These are phyloP conservation scores for Cyprinella venusta DNA, from an alignment of 2,797 vertebrate species.

Conservation along the genomic window DNA sequence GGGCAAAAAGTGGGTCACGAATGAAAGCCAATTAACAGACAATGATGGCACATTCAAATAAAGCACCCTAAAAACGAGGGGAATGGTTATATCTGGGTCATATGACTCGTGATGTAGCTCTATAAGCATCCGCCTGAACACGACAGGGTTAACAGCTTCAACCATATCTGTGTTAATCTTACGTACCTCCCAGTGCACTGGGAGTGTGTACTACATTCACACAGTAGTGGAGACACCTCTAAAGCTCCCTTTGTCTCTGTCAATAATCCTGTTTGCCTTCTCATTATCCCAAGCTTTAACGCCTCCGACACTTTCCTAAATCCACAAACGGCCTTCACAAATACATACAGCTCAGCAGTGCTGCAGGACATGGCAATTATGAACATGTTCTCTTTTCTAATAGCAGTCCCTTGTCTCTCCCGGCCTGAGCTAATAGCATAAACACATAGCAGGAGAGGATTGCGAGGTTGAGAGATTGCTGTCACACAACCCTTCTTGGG, in stretches of 20 bases:
- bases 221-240: constrained; percentile 77
- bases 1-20: constrained; percentile 71
- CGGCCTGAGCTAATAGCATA: constrained; percentile 67
- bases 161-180: constrained; percentile 64
- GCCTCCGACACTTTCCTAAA: constrained; percentile 72
- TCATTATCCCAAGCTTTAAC: constrained; percentile 78
- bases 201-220: constrained; percentile 70
- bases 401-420: constrained; percentile 61
- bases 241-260: constrained; percentile 84
- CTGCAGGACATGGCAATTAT: constrained; percentile 79
- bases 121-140: neutral
- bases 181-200: constrained; percentile 73
- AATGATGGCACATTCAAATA: constrained; percentile 59
- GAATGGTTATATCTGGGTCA: constrained; percentile 49
- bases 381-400: constrained; percentile 75
- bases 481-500: constrained; percentile 2
- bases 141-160: constrained; percentile 59
- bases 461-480: constrained; percentile 24
- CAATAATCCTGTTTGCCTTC: constrained; percentile 85
- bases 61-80: constrained; percentile 29
- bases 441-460: constrained; percentile 53
- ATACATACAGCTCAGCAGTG: constrained; percentile 71
- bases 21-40: constrained; percentile 63
- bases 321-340: constrained; percentile 78
- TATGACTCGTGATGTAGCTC: neutral